A percentile compares a stretch with the other conserved stretches of the same genome.
Evolutionary conservation across 2,888 invertebrate species (phyloP).

Genomic region (Arctia plantaginis): DNA sequence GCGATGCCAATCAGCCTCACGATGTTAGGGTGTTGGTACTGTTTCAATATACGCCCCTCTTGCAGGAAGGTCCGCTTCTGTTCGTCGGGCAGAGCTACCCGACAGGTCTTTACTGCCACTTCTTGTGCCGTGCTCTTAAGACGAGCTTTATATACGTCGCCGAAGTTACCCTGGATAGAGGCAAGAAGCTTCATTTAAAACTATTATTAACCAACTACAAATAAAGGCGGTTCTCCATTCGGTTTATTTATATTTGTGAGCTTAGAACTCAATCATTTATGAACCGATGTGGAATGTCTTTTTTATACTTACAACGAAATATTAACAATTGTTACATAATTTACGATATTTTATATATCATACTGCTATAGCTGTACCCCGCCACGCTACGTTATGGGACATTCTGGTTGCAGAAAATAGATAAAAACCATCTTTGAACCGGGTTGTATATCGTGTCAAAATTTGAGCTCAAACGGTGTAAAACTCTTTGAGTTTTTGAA

Average conservation of each 20-base stretch:
- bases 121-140: slow-evolving; percentile 93
- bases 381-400: too few species aligned
- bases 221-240: not conserved
- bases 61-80: slow-evolving; percentile 97
- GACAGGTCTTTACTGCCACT: slow-evolving; percentile 98
- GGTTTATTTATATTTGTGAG: not conserved
- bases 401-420: too few species aligned
- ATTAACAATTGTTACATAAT: too few species aligned
- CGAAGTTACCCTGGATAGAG: slow-evolving; percentile 95
- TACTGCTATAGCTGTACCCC: too few species aligned
- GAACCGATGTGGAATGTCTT: not conserved
- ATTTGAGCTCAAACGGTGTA: too few species aligned
- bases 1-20: slow-evolving; percentile 98
- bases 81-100: slow-evolving; percentile 97
- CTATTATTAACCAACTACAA: not conserved
- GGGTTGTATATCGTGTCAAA: too few species aligned
- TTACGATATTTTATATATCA: too few species aligned
- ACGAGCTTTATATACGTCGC: slow-evolving; percentile 97
- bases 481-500: too few species aligned
- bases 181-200: not conserved
- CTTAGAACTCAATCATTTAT: not conserved
- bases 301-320: not conserved
- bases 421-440: too few species aligned
- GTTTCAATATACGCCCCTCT: slow-evolving; percentile 97
- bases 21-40: slow-evolving; percentile 98